Evolutionary conservation across 2,797 vertebrate species (phyloP).

Genomic region (Lemur catta): DNA sequence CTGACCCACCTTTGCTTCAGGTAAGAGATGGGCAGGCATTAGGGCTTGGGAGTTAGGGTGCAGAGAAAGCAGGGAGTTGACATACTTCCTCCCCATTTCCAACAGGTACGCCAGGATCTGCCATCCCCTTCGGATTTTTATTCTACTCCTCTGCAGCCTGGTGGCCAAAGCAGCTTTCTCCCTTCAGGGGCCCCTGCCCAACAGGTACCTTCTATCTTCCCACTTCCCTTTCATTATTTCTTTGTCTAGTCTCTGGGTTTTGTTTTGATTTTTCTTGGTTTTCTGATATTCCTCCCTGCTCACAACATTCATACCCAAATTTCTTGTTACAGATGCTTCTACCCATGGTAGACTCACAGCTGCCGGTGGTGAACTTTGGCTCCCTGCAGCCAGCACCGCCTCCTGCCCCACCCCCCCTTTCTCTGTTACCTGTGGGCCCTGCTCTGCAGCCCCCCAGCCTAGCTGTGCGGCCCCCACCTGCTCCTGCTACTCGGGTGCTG

Average conservation of each 20-base stretch:
- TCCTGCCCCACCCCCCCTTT: constrained; percentile 76
- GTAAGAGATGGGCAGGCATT: constrained; percentile 52
- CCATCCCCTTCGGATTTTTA: constrained; percentile 83
- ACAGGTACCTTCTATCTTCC: constrained; percentile 72
- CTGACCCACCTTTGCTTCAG: constrained; percentile 81
- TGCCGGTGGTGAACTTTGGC: constrained; percentile 81
- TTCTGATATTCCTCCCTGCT: not conserved
- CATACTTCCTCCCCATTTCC: not conserved
- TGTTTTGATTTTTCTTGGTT: not conserved
- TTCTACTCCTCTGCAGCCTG: constrained; percentile 78
- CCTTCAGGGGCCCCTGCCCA: constrained; percentile 78
- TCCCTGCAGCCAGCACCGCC: constrained; percentile 77
- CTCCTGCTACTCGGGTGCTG: constrained; percentile 75
- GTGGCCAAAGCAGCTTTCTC: constrained; percentile 82
- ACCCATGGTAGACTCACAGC: constrained; percentile 81
- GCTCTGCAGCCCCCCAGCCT: constrained; percentile 76
- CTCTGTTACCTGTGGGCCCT: constrained; percentile 79
- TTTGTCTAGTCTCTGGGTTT: not conserved
- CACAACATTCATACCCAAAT: not conserved
- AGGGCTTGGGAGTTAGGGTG: not conserved
- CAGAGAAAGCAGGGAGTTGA: not conserved
- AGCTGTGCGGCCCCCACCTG: constrained; percentile 72
- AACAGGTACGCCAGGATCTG: constrained; percentile 82
- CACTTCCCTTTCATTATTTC: not conserved
- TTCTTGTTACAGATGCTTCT: constrained; percentile 79